Percentiles rank a stretch among this genome's conserved stretches.
phyloP scores from a whole-genome alignment of 2,113 vertebrate genomes.

The Plestiodon gilberti region DNA sequence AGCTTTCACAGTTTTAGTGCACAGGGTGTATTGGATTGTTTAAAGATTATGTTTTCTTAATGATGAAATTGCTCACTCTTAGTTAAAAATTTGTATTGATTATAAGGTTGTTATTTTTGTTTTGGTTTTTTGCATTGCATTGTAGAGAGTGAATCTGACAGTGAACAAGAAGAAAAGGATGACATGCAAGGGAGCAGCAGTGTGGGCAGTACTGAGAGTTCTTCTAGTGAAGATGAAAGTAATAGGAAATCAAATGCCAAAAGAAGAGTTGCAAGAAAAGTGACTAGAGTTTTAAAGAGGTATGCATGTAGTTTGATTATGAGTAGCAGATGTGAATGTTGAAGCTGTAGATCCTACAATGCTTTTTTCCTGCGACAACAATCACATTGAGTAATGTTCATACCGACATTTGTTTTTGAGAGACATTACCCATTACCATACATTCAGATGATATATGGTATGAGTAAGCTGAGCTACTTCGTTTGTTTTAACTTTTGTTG shows the following conservation, averaged over 20 bases:
- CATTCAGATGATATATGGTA: constrained; percentile 17
- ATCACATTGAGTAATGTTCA: background rate
- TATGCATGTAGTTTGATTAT: constrained; percentile 63
- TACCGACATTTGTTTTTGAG: background rate
- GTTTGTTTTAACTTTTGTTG: constrained; percentile 70
- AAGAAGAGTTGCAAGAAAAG: constrained; percentile 69
- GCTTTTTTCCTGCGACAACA: background rate
- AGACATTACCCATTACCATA: background rate
- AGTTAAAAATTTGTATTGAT: background rate
- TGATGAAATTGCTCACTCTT: background rate
- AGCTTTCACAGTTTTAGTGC: background rate
- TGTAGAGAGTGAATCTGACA: constrained; percentile 79
- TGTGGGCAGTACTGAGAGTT: constrained; percentile 73
- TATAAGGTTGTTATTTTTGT: background rate
- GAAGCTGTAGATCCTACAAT: background rate
- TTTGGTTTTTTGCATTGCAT: no score
- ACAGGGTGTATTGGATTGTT: background rate
- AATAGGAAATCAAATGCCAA: constrained; percentile 76
- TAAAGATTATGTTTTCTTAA: background rate
- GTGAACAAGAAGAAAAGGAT: constrained; percentile 74
- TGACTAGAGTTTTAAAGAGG: constrained; percentile 55
- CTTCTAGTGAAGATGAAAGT: constrained; percentile 76
- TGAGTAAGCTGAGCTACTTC: constrained; percentile 27
- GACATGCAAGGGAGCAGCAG: constrained; percentile 69
- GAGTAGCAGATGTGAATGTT: background rate